A percentile compares a stretch with the other conserved stretches of the same genome.
These are phyloP conservation scores for Abrostola tripartita DNA, from an alignment of 2,888 invertebrate genomes.

Conservation along the genomic window DNA sequence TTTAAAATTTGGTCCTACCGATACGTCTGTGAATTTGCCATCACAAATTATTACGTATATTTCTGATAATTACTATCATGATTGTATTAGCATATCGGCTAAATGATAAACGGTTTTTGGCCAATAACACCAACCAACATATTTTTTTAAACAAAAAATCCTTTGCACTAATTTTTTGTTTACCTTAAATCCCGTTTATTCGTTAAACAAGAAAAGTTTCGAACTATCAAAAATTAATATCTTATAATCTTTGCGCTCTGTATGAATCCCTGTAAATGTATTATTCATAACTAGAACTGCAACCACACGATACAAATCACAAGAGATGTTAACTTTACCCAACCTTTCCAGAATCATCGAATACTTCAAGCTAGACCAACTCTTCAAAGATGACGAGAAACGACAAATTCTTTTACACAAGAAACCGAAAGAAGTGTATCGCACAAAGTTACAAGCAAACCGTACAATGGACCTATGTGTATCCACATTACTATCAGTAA, in stretches of 20 bases:
- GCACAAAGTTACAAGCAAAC: slow-evolving; percentile 54
- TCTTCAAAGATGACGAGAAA: slow-evolving; percentile 55
- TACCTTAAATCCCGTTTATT: too few species aligned
- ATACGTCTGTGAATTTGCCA: too few species aligned
- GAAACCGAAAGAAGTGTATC: slow-evolving; percentile 56
- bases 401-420: slow-evolving; percentile 51
- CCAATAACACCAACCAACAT: not conserved
- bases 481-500: slow-evolving; percentile 65
- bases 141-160: not conserved
- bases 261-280: not conserved
- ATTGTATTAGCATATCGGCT: too few species aligned
- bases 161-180: too few species aligned
- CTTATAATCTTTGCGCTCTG: not conserved
- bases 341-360: slow-evolving; percentile 59
- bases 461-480: slow-evolving; percentile 60
- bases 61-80: too few species aligned
- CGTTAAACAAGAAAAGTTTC: too few species aligned
- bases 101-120: too few species aligned
- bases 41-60: too few species aligned
- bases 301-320: not conserved
- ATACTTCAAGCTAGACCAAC: slow-evolving; percentile 56
- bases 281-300: not conserved
- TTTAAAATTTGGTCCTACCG: too few species aligned
- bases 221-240: not conserved
- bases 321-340: not conserved